Conservation (phyloP, 2,888 invertebrate species). For the Hydropsyche betteni region DNA sequence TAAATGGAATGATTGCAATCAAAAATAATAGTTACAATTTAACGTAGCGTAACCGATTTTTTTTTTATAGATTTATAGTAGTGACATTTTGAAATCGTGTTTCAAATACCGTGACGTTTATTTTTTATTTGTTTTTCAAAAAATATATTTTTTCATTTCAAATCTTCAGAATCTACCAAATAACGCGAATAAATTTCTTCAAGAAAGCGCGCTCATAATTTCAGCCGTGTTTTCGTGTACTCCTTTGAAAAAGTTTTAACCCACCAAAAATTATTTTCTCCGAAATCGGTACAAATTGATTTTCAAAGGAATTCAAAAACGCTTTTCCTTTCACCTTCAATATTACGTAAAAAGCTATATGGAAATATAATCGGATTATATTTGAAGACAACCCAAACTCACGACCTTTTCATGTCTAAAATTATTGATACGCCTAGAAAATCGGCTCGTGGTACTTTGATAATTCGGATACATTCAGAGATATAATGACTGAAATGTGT, state of each 20-base stretch:
- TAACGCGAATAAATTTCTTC: no score
- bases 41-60: neutral
- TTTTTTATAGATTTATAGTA: neutral
- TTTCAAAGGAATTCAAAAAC: no score
- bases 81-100: neutral
- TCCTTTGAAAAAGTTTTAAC: conserved; percentile 15
- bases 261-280: neutral
- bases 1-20: conserved; percentile 2
- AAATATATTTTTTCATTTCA: no score
- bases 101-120: neutral
- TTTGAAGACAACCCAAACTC: neutral
- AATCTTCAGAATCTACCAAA: no score
- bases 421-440: no score
- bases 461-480: neutral
- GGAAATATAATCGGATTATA: conserved; percentile 6
- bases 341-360: no score
- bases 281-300: conserved; percentile 1
- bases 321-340: no score
- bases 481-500: conserved; percentile 19
- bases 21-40: neutral
- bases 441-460: neutral
- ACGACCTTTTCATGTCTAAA: neutral
- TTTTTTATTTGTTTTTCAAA: no score
- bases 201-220: no score
- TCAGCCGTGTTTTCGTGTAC: neutral